These are phyloP conservation scores for Nematolebias whitei DNA, from an alignment of 2,113 vertebrate genomes.

Conservation along the genomic window DNA sequence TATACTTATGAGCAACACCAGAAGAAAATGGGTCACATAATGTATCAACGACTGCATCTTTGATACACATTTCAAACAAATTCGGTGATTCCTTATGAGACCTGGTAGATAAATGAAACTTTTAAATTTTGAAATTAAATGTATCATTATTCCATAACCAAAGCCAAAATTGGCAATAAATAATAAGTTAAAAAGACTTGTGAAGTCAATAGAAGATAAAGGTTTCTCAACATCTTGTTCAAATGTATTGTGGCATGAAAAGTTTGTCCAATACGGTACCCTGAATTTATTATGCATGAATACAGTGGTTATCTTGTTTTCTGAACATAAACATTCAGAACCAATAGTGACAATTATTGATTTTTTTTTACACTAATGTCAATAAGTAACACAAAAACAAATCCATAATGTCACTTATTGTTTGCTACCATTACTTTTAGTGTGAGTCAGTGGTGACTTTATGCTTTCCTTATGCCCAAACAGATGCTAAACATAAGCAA, in stretches of 20 bases:
- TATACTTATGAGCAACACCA: slow-evolving; percentile 41
- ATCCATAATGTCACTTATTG: slow-evolving; percentile 42
- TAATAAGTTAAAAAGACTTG: slow-evolving; percentile 22
- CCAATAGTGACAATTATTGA: slow-evolving; percentile 38
- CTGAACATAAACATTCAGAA: slow-evolving; percentile 52
- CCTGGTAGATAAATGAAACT: slow-evolving; percentile 27
- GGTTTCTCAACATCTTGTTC: slow-evolving; percentile 27
- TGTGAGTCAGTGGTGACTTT: slow-evolving; percentile 41
- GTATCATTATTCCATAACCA: slow-evolving; percentile 36
- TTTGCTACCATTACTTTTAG: slow-evolving; percentile 64
- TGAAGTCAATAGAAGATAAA: slow-evolving; percentile 15
- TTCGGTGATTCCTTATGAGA: slow-evolving; percentile 20
- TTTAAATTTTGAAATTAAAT: slow-evolving; percentile 50
- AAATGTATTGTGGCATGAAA: slow-evolving; percentile 39
- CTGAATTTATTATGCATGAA: slow-evolving; percentile 54
- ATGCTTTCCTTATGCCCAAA: slow-evolving; percentile 26
- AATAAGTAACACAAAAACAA: slow-evolving; percentile 57
- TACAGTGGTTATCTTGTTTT: slow-evolving; percentile 45
- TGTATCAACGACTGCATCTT: slow-evolving; percentile 18
- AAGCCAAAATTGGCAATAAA: slow-evolving; percentile 35
- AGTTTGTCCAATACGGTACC: slow-evolving; percentile 52
- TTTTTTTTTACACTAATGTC: slow-evolving; percentile 52
- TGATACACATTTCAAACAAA: not conserved
- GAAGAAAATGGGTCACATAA: slow-evolving; percentile 32
- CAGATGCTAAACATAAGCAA: slow-evolving; percentile 28